Conservation (phyloP, 2,888 invertebrate genomes). For the Nomada goodeniana region DNA sequence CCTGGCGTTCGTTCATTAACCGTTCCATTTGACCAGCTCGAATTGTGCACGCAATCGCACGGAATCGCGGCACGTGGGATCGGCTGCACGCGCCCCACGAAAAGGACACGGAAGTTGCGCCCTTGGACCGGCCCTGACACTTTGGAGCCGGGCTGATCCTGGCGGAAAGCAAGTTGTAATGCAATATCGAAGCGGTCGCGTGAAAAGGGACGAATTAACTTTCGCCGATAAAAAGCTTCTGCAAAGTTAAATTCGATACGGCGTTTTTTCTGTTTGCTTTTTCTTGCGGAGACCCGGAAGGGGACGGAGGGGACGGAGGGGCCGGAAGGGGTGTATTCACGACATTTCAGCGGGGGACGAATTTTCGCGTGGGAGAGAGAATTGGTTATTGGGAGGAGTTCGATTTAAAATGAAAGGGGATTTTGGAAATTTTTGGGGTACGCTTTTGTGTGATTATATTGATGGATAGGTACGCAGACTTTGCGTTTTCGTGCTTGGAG, state of each 20-base stretch:
- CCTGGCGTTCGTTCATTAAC: constrained; percentile 16
- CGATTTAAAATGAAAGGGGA: too few species aligned
- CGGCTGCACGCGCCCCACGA: constrained; percentile 15
- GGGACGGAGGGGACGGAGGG: too few species aligned
- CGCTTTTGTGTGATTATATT: too few species aligned
- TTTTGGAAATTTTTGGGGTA: too few species aligned
- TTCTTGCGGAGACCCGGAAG: too few species aligned
- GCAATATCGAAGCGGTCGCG: constrained; percentile 35
- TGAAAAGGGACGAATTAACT: constrained; percentile 42
- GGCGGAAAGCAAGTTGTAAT: constrained; percentile 26
- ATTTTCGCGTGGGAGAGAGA: too few species aligned
- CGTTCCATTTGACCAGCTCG: constrained; percentile 10
- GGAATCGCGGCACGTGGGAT: constrained; percentile 4
- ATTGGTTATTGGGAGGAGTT: too few species aligned
- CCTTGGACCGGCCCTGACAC: constrained; percentile 55
- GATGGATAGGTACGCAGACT: too few species aligned
- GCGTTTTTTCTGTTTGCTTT: too few species aligned
- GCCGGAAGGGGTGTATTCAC: too few species aligned
- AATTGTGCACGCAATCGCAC: background rate
- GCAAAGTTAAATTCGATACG: background rate
- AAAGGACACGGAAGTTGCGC: constrained; percentile 31
- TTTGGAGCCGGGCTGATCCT: background rate
- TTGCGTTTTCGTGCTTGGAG: too few species aligned
- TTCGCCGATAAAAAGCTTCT: constrained; percentile 6
- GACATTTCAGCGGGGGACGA: too few species aligned